phyloP scores from a whole-genome alignment of 2,888 invertebrate genomes.

The Lepidocyrtinus sp. region DNA sequence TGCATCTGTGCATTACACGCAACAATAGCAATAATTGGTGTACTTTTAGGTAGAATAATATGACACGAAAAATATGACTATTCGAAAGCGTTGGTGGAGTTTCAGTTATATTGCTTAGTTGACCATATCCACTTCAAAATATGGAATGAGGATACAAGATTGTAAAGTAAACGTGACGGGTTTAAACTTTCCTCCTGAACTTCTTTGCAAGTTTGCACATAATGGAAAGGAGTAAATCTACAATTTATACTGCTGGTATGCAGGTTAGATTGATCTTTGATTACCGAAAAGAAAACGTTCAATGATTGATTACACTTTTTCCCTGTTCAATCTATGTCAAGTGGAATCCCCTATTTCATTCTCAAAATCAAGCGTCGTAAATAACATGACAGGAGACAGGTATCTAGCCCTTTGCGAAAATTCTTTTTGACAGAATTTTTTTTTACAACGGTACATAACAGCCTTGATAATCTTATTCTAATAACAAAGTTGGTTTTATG shows the following conservation, averaged over 20 bases:
- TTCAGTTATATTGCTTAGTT: neutral
- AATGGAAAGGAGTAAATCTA: no score
- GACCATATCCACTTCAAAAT: neutral
- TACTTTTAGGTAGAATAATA: neutral
- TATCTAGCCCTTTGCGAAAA: neutral
- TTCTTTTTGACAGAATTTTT: neutral
- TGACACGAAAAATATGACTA: neutral
- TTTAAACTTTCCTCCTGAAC: neutral
- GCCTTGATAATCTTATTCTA: neutral
- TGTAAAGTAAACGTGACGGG: neutral
- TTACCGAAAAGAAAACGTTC: neutral
- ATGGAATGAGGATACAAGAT: neutral
- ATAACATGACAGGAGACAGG: neutral
- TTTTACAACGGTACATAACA: neutral
- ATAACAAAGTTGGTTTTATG: neutral
- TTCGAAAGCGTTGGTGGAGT: slow-evolving; percentile 19
- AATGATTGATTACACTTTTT: neutral
- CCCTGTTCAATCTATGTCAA: neutral
- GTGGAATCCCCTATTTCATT: neutral
- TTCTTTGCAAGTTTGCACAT: no score
- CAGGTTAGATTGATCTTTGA: no score
- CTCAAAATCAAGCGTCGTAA: no score
- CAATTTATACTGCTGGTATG: no score
- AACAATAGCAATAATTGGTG: neutral
- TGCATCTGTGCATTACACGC: neutral